These are phyloP conservation scores for Bombus confusus DNA, from an alignment of 1,140 invertebrate genomes.

Conservation along the genomic window DNA sequence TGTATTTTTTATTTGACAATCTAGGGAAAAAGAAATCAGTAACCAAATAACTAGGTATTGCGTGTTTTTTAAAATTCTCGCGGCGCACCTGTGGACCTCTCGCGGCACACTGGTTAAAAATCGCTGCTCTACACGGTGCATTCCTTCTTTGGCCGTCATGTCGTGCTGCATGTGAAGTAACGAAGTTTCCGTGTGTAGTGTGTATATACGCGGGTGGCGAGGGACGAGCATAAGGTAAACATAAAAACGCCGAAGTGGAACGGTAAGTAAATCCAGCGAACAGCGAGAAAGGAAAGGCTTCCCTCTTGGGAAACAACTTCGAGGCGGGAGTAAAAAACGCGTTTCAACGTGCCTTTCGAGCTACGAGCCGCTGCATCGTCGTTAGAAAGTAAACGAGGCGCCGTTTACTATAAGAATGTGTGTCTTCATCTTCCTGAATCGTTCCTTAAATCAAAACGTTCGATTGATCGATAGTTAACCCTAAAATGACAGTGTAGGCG, in stretches of 20 bases:
- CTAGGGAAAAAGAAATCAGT: too few relatives aligned
- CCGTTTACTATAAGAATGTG: background rate
- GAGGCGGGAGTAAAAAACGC: constrained; percentile 20
- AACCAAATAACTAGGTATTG: too few relatives aligned
- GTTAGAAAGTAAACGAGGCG: constrained; percentile 45
- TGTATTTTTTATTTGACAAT: too few relatives aligned
- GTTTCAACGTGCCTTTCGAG: constrained; percentile 38
- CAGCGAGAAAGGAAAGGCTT: constrained; percentile 51
- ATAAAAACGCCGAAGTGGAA: constrained; percentile 52
- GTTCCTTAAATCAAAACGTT: background rate
- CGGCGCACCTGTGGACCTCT: too few relatives aligned
- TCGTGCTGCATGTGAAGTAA: constrained; percentile 26
- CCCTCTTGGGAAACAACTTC: constrained; percentile 45
- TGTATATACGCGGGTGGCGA: constrained; percentile 11
- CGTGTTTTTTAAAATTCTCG: too few relatives aligned
- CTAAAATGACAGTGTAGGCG: background rate
- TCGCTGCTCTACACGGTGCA: background rate
- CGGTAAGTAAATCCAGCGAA: constrained; percentile 52
- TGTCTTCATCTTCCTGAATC: background rate
- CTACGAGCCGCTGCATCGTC: constrained; percentile 20
- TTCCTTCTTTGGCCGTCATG: constrained; percentile 20
- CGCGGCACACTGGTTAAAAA: too few relatives aligned
- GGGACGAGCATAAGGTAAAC: constrained; percentile 47
- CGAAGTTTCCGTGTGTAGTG: constrained; percentile 12
- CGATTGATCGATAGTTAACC: background rate